These are phyloP conservation scores for Thera britannica DNA, from an alignment of 2,888 invertebrate genomes.

Conservation along the genomic window DNA sequence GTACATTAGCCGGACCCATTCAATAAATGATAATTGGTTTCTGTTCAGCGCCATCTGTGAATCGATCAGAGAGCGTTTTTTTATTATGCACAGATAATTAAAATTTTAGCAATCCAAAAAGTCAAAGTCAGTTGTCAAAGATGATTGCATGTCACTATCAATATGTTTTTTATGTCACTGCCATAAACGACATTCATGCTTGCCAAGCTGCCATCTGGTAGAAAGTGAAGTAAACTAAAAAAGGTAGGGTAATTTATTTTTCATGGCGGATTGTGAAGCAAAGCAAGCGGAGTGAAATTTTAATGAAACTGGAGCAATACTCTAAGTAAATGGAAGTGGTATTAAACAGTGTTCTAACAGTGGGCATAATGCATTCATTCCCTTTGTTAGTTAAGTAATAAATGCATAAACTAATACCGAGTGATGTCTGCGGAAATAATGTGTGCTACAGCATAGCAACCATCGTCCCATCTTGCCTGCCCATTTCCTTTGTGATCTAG, in stretches of 20 bases:
- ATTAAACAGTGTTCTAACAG: conserved; percentile 1
- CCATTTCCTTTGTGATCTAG: conserved; percentile 82
- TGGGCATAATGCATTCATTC: conserved; percentile 13
- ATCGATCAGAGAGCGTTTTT: too few relatives aligned
- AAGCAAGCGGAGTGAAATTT: conserved; percentile 10
- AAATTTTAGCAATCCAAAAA: neutral
- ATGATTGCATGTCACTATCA: too few relatives aligned
- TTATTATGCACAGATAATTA: too few relatives aligned
- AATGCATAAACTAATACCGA: conserved; percentile 9
- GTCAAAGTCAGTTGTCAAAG: neutral
- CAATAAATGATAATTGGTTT: too few relatives aligned
- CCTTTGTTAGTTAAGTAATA: conserved; percentile 8
- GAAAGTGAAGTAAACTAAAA: conserved; percentile 2
- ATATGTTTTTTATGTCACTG: neutral
- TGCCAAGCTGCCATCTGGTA: neutral
- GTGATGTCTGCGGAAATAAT: conserved; percentile 45
- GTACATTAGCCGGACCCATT: too few relatives aligned
- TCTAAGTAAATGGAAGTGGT: conserved; percentile 13
- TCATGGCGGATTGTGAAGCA: conserved; percentile 37
- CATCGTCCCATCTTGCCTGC: conserved; percentile 59
- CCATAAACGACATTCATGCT: neutral
- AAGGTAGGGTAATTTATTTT: conserved; percentile 12
- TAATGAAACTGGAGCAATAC: conserved; percentile 3
- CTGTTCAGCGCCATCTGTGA: too few relatives aligned
- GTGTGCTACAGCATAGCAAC: conserved; percentile 59